Conservation (phyloP, 2,888 invertebrate species). For the Drosophila anomalata region DNA sequence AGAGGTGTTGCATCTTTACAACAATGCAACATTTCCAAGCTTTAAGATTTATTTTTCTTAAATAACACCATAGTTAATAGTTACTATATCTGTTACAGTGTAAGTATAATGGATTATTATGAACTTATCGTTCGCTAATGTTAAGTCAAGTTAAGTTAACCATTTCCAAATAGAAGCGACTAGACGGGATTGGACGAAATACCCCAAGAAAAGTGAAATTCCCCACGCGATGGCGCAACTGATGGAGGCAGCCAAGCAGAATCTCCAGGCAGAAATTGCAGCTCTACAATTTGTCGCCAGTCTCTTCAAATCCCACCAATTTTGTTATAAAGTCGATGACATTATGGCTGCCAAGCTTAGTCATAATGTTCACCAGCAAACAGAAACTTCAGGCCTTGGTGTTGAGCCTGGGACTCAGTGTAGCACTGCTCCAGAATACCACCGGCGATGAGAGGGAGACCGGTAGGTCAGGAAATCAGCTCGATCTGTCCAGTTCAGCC, state of each 20-base stretch:
- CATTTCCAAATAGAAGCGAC: constrained; percentile 14
- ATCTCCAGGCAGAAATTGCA: constrained; percentile 76
- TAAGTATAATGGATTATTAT: neutral
- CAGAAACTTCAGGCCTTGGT: constrained; percentile 45
- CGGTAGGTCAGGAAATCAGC: constrained; percentile 30
- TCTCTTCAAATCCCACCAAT: constrained; percentile 30
- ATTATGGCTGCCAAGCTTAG: constrained; percentile 59
- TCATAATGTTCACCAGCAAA: constrained; percentile 56
- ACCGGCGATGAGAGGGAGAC: constrained; percentile 14
- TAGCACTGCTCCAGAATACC: constrained; percentile 44
- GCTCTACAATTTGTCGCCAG: constrained; percentile 77
- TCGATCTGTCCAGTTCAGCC: constrained; percentile 58
- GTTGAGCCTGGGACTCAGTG: constrained; percentile 25
- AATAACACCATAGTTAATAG: too few relatives aligned
- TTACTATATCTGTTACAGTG: neutral
- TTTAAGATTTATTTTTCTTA: too few relatives aligned
- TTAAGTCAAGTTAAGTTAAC: constrained; percentile 3
- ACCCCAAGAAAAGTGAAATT: constrained; percentile 68
- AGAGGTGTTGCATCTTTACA: too few relatives aligned
- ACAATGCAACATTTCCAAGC: too few relatives aligned
- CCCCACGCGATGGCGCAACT: constrained; percentile 61
- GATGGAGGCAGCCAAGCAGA: constrained; percentile 51
- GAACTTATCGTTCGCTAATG: neutral
- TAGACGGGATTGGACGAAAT: constrained; percentile 13
- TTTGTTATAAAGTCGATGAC: constrained; percentile 75